phyloP scores from a whole-genome alignment of 2,113 vertebrate genomes.

The Morone saxatilis region DNA sequence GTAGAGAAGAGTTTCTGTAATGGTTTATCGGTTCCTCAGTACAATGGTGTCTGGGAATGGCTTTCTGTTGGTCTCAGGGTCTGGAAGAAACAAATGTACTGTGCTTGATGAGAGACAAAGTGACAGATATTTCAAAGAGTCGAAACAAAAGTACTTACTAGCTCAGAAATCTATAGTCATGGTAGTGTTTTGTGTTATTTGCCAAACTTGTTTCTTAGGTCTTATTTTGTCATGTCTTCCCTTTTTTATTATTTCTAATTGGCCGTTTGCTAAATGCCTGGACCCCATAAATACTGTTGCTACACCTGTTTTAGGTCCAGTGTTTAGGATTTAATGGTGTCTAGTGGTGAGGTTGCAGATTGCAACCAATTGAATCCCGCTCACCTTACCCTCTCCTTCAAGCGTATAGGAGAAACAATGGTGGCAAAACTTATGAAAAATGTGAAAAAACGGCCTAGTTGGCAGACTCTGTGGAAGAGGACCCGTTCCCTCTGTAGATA shows the following conservation, averaged over 20 bases:
- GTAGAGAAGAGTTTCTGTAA: slow-evolving; percentile 45
- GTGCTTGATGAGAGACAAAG: slow-evolving; percentile 2
- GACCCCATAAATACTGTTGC: not conserved
- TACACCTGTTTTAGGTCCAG: not conserved
- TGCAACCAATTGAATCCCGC: too few species aligned
- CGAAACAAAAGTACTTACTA: not conserved
- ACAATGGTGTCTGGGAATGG: slow-evolving; percentile 66
- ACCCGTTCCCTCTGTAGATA: too few species aligned
- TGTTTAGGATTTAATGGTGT: too few species aligned
- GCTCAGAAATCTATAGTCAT: not conserved
- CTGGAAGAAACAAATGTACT: slow-evolving; percentile 58
- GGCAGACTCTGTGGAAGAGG: too few species aligned
- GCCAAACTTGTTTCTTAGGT: not conserved
- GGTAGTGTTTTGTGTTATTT: not conserved
- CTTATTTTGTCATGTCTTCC: not conserved
- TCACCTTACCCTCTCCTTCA: too few species aligned
- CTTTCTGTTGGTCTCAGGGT: slow-evolving; percentile 79
- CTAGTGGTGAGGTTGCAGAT: too few species aligned
- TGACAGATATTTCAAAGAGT: not conserved
- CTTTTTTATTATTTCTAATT: not conserved
- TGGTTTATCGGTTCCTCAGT: slow-evolving; percentile 47
- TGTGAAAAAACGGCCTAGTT: too few species aligned
- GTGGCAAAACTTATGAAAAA: too few species aligned
- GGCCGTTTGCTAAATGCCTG: not conserved
- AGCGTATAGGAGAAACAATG: too few species aligned